Base-by-base conservation (phyloP, 2,797 vertebrate genomes). In the Tauraco hartlaubi region DNA sequence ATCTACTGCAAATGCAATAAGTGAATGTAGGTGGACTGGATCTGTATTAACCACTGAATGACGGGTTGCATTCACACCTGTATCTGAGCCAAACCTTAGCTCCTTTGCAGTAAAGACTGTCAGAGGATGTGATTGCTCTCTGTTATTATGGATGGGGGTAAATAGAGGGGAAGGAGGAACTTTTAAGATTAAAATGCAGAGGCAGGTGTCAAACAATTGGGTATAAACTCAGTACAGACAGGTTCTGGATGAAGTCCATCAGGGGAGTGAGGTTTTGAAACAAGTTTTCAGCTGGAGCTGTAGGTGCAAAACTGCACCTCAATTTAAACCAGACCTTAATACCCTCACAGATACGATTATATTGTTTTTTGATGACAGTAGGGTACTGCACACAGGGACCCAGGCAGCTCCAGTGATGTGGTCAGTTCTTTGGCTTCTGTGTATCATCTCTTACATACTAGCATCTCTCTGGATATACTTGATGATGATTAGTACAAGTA, bases 1-100 rank as follows among this genome's bases (percentile, higher is more conserved):
- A 94, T 69, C 84, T 95, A n/a, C 68, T 85, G 61, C 84, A 90
- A 77, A 67, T 67, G 91, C 90, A 96, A 61, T 58, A 93, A 97
- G 94, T 96, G 96, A 95, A 82, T 95, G 92, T 96, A 95, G 95
- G 92, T 95, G 95, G 95, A 93, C 92, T 66, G 82, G 97, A 89
- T 95, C 78, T 74, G 97, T 79, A 74, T 85, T 93, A 93, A 85
- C 78, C 62, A 58, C 83, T 46, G 69, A 92, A 91, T 84, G 83
- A 95, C 46, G 56, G 22, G 41, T 88, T 87, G 48, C 1, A 4
- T 72, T 84, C 78, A 59, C 71, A 33, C 55, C 67, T 91, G 52
- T 72, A 55, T 31, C 68, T 73, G 72, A 94, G 87, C 80, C 90
- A 96, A 85, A 77, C 51, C 56, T 82, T 69, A 72, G 22, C 56